Conservation (phyloP, 2,888 invertebrate species). For the Drosophila helvetica region DNA sequence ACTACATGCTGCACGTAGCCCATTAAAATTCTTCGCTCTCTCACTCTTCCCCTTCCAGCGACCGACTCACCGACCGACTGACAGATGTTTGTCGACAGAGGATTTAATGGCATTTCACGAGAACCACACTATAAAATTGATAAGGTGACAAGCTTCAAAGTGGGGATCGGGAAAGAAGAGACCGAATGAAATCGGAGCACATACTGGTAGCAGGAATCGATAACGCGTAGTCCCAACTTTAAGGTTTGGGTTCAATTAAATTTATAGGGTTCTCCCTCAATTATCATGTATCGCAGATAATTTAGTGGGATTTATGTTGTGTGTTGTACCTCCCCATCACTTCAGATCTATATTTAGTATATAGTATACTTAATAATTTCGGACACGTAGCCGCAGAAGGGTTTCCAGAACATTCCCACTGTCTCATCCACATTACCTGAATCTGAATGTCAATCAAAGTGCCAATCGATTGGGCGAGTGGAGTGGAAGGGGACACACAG, state of each 20-base stretch:
- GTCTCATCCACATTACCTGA: background rate
- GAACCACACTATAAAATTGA: constrained; percentile 74
- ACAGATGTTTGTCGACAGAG: constrained; percentile 69
- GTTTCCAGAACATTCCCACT: constrained; percentile 10
- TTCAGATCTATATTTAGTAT: background rate
- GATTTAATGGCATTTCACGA: constrained; percentile 69
- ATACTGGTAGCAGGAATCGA: constrained; percentile 26
- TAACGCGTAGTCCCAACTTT: constrained; percentile 13
- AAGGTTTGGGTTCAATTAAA: constrained; percentile 26
- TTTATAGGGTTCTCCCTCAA: constrained; percentile 28
- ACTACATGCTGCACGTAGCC: constrained; percentile 66
- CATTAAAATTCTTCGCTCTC: constrained; percentile 49
- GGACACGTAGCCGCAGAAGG: constrained; percentile 18
- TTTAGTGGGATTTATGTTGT: constrained; percentile 8
- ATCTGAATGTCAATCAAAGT: constrained; percentile 24
- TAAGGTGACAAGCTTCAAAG: constrained; percentile 47
- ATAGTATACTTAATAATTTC: background rate
- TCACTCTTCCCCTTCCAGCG: constrained; percentile 5
- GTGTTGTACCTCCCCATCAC: background rate
- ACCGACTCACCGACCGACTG: constrained; percentile 37
- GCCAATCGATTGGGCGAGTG: constrained; percentile 6
- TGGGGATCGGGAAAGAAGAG: background rate
- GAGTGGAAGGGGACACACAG: too few relatives aligned
- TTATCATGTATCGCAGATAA: constrained; percentile 37
- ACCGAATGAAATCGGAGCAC: constrained; percentile 23